A percentile compares a stretch with the other conserved stretches of the same genome.
phyloP scores from a whole-genome alignment of 1,140 invertebrate species.

The Oedothorax gibbosus region DNA sequence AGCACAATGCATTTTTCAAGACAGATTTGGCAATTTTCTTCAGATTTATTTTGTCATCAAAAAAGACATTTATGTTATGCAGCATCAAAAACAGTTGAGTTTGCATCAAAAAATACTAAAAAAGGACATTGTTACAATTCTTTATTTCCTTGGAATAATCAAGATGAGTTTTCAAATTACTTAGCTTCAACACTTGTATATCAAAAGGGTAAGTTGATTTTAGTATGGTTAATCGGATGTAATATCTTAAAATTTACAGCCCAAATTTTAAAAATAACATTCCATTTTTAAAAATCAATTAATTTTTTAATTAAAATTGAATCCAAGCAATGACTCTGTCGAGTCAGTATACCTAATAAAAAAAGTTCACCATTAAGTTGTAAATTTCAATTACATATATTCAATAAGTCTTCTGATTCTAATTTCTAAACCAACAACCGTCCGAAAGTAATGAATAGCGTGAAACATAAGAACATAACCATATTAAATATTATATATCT shows the following conservation, averaged over 20 bases:
- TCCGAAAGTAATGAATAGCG: neutral
- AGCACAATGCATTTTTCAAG: too few species aligned
- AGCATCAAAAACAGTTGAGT: neutral
- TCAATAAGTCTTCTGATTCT: neutral
- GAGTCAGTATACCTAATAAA: neutral
- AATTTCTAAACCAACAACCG: neutral
- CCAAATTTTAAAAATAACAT: neutral
- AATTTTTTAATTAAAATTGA: too few species aligned
- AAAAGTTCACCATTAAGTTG: neutral
- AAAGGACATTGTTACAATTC: constrained; percentile 9
- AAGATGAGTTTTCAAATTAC: constrained; percentile 6
- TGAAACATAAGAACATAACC: neutral
- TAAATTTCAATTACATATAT: neutral
- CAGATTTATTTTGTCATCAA: neutral
- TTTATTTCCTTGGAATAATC: constrained; percentile 16
- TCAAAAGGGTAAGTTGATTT: constrained; percentile 17
- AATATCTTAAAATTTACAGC: neutral
- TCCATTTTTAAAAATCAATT: neutral
- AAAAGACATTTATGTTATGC: neutral
- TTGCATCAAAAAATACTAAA: neutral
- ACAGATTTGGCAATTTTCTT: neutral
- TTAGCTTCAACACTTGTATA: constrained; percentile 21
- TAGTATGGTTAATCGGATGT: neutral
- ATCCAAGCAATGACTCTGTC: too few species aligned
- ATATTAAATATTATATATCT: neutral